These are phyloP conservation scores for Myripristis murdjan DNA, from an alignment of 2,797 vertebrate genomes.

Conservation along the genomic window DNA sequence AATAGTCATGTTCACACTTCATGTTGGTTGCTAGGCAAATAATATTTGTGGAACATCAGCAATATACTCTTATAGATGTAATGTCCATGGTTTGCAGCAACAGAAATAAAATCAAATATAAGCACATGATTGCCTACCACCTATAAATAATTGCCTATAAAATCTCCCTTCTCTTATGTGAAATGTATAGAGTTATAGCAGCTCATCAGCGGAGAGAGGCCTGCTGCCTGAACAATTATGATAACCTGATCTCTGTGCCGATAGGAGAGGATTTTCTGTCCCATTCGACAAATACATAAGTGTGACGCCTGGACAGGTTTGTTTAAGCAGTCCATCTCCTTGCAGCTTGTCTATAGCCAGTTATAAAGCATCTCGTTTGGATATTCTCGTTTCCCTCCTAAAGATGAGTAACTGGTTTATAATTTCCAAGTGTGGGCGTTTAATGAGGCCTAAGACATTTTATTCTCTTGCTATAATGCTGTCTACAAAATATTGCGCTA, in stretches of 20 bases:
- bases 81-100: constrained; percentile 60
- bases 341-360: not conserved
- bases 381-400: constrained; percentile 29
- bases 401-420: constrained; percentile 72
- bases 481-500: constrained; percentile 75
- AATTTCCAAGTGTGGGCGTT: constrained; percentile 78
- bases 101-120: constrained; percentile 58
- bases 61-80: not conserved
- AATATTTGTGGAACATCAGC: constrained; percentile 54
- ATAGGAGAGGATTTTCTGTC: not conserved
- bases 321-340: not conserved
- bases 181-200: no score
- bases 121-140: constrained; percentile 60
- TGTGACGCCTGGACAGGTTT: not conserved
- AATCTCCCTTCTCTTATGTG: no score
- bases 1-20: constrained; percentile 33
- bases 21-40: constrained; percentile 47
- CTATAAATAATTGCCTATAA: constrained; percentile 28
- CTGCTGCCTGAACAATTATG: no score
- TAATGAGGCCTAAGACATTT: constrained; percentile 81
- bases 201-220: no score
- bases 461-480: constrained; percentile 73
- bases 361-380: constrained; percentile 29
- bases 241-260: not conserved
- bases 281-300: not conserved